phyloP scores from a whole-genome alignment of 2,888 invertebrate species.

The Oscheius sp. region DNA sequence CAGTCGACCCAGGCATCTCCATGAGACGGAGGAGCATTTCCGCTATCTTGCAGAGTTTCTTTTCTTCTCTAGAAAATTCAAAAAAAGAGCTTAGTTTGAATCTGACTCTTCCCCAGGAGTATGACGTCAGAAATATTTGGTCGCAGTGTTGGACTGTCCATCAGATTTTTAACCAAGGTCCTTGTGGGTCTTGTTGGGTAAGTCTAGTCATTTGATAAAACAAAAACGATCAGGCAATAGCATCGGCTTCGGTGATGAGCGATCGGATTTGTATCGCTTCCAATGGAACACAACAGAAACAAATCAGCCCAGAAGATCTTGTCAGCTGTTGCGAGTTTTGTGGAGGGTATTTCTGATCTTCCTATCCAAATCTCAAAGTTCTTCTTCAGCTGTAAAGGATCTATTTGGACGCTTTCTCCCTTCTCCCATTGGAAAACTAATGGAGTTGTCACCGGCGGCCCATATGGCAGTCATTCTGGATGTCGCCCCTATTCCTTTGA shows the following conservation, averaged over 20 bases:
- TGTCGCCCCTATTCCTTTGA: constrained; percentile 31
- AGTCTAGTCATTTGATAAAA: too few species aligned
- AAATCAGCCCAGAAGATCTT: constrained; percentile 71
- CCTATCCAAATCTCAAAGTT: background rate
- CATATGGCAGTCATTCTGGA: constrained; percentile 28
- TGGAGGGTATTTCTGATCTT: constrained; percentile 69
- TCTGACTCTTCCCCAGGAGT: constrained; percentile 62
- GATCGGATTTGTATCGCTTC: constrained; percentile 71
- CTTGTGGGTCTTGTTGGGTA: constrained; percentile 60
- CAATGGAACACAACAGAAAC: constrained; percentile 62
- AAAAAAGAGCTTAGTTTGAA: constrained; percentile 25
- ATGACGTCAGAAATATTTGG: constrained; percentile 70
- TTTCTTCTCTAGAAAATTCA: background rate
- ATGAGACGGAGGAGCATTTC: constrained; percentile 30
- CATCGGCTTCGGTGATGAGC: constrained; percentile 57
- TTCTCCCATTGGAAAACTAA: constrained; percentile 55
- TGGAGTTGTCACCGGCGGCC: constrained; percentile 48
- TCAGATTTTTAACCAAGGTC: constrained; percentile 48
- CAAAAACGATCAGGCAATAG: too few species aligned
- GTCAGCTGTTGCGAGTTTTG: constrained; percentile 70
- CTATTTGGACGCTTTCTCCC: constrained; percentile 47
- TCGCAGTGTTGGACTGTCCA: constrained; percentile 46
- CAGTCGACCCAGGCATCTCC: background rate
- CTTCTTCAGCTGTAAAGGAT: constrained; percentile 49
- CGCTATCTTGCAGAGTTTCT: constrained; percentile 21